Evolutionary conservation across 2,797 vertebrate genomes (phyloP), one percentile per base, ranked within the genome.

Genomic region (Ataeniobius toweri): DNA sequence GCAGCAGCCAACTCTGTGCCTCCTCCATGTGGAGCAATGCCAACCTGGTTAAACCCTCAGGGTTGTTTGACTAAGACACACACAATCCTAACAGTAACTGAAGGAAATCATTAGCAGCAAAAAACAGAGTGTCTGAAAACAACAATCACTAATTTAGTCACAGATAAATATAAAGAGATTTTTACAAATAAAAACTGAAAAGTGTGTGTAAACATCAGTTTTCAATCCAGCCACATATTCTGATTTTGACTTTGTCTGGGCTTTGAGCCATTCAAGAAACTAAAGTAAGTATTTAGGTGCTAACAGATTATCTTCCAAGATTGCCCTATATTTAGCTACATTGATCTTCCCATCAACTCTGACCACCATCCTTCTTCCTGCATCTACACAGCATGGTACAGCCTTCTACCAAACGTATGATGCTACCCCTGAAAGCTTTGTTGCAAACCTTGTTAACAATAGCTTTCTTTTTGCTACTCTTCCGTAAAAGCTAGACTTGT

Each of bases 1-100:
- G 93, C 93, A 94, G 94, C 92, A 90, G 94, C 94, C 93, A 90
- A 85, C 80, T 91, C 86, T 84, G 85, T 81, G 75, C 86, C 88
- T 85, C 73, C 81, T 90, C 88, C 88, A 83, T 82, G 88, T 93
- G 92, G 93, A 93, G 85, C 73, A 55, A 87, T 88, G 93, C 94
- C 94, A 94, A 89, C 90, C 92, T 74, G 92, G 93, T 93, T 87
- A 92, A 85, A 86, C 78, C 90, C 91, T 83, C 55, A 53, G 81
- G 85, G 85, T 79, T 90, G 89, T 90, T 94, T 91, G 83, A 88
- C 89, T 86, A 87, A 83, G 82, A 90, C 79, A 69, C 78, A 89
- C n/a, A 24, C 53, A 26, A 68, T 71, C 73, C 70, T n/a, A 81
- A 78, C 81, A 79, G 75, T 68, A 80, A 76, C 76, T 67, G 76